Base-by-base conservation (phyloP, 1,140 invertebrate genomes). In the Lordiphosa stackelbergi region DNA sequence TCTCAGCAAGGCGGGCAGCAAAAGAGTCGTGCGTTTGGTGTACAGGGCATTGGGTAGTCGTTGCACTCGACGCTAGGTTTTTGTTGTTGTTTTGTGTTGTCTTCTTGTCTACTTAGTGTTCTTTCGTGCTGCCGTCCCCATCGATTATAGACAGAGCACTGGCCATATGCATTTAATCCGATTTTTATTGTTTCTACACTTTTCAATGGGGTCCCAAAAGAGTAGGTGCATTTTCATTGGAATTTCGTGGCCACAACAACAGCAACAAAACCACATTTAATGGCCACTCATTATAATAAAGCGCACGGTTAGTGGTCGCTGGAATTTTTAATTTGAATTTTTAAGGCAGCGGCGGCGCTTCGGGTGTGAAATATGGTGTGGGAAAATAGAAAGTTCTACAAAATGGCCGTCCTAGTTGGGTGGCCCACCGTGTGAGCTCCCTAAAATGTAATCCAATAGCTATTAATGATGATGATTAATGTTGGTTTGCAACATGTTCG, bases 101-200 rank as follows among this genome's bases (percentile, higher is more conserved):
- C 13, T 41, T 48, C 28, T 51, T 52, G 71, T 66, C 65, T 62
- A 66, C 53, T 56, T 41, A 38, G 49, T 53, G 35, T 9, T 41
- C 37, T 59, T 77, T 77, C 57, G 53, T 46, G 57, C 69, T 74
- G 53, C 74, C 75, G 62, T 58, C 75, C 59, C 70, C 75, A 83
- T 83, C 77, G 77, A 79, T 79, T 79, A 83, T 79, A 72, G 71
- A 79, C 68, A 64, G 74, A 63, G 62, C 72, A 56, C 61, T 72
- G 66, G 52, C 66, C 59, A 54, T 69, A 69, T 73, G 78, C 71
- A 72, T 85, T 85, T 85, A 85, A 85, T 81, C 74, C 71, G 79
- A 65, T 85, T 85, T 84, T 85, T 85, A 85, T 85, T 85, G 74
- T 85, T 79, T 85, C 79, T 84, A 84, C 78, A 84, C 79, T 73